phyloP scores from a whole-genome alignment of 2,113 vertebrate genomes.

The Nyctereutes procyonoides region DNA sequence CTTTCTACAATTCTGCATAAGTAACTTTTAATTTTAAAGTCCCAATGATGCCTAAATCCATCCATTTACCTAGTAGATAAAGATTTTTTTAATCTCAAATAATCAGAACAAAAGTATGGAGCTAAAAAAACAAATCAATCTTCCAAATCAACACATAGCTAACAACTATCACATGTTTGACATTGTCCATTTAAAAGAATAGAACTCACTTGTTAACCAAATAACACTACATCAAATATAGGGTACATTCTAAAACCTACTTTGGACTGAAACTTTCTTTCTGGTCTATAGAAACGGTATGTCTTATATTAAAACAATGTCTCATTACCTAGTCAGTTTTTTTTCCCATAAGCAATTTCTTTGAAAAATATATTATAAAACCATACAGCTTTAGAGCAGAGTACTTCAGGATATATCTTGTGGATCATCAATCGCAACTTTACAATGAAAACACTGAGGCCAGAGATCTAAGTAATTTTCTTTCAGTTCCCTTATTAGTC shows the following conservation, averaged over 20 bases:
- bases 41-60: not conserved
- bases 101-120: not conserved
- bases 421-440: not conserved
- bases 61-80: not conserved
- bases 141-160: slow-evolving; percentile 7
- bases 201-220: not conserved
- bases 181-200: not conserved
- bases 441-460: not conserved
- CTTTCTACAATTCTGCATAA: not conserved
- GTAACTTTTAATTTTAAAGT: not conserved
- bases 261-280: not conserved
- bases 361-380: slow-evolving; percentile 33
- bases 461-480: not conserved
- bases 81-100: not conserved
- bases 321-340: not conserved
- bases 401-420: not conserved
- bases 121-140: not conserved
- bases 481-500: not conserved
- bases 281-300: slow-evolving; percentile 18
- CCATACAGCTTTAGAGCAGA: not conserved
- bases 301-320: not conserved
- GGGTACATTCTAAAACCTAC: not conserved
- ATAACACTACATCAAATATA: not conserved
- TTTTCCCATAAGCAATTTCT: not conserved
- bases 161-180: not conserved